Evolutionary conservation across 2,113 vertebrate species (phyloP).

Genomic region (Calonectris borealis): DNA sequence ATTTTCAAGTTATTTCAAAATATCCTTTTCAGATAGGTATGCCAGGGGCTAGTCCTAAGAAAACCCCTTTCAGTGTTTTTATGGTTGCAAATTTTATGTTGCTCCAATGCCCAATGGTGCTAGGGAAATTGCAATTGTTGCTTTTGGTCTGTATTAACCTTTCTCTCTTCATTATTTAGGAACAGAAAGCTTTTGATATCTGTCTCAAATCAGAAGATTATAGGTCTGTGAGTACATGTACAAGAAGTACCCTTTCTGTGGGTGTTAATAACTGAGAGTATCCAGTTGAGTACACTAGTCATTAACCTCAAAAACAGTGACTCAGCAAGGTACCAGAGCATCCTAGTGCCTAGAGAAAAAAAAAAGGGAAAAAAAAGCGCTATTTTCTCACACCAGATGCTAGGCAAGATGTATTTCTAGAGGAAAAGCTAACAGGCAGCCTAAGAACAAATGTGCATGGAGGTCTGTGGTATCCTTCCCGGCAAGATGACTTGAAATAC

Average conservation of each 20-base stretch:
- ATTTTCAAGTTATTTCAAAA: constrained; percentile 37
- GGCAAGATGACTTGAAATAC: neutral
- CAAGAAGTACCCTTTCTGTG: neutral
- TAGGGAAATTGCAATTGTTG: constrained; percentile 6
- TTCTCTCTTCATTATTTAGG: neutral
- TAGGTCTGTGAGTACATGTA: neutral
- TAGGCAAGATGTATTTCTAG: constrained; percentile 38
- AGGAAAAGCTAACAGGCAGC: constrained; percentile 24
- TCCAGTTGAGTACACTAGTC: neutral
- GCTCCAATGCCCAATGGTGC: neutral
- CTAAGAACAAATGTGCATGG: neutral
- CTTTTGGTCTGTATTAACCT: constrained; percentile 13
- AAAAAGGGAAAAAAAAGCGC: neutral
- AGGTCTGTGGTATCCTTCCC: neutral
- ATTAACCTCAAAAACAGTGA: constrained; percentile 45
- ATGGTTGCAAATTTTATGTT: constrained; percentile 55
- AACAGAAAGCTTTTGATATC: constrained; percentile 1
- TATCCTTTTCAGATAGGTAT: constrained; percentile 54
- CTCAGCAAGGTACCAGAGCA: neutral
- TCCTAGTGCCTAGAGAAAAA: neutral
- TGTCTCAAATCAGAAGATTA: constrained; percentile 8
- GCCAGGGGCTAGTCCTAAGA: constrained; percentile 63
- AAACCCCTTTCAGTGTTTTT: constrained; percentile 54
- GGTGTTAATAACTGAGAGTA: neutral
- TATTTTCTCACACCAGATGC: constrained; percentile 42